phyloP scores from a whole-genome alignment of 2,113 vertebrate genomes.

The Protobothrops mucrosquamatus region DNA sequence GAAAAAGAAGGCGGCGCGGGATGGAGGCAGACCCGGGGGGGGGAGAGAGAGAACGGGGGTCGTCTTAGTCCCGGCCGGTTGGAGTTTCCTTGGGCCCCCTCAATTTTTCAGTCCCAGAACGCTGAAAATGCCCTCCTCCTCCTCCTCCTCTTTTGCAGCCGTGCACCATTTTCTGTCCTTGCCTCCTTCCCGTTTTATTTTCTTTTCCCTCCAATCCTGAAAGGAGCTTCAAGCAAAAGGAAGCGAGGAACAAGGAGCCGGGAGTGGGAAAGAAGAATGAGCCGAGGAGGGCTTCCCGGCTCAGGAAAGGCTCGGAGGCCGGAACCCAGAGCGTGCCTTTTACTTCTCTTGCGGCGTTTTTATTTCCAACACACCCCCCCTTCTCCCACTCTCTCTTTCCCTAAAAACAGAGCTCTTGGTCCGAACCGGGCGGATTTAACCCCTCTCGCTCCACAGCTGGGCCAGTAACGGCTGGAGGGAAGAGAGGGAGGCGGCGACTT shows the following conservation, averaged over 20 bases:
- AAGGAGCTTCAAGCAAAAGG: constrained; percentile 13
- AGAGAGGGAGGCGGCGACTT: no score
- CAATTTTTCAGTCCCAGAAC: neutral
- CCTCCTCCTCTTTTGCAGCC: neutral
- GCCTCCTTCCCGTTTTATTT: neutral
- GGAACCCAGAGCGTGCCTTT: neutral
- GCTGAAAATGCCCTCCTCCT: neutral
- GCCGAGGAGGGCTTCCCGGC: neutral
- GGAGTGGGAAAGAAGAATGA: neutral
- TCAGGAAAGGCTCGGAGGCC: neutral
- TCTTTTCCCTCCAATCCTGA: neutral
- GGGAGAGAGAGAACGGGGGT: neutral
- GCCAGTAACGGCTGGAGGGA: constrained; percentile 1
- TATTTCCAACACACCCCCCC: neutral
- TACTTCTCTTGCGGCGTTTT: no score
- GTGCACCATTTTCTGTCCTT: constrained; percentile 5
- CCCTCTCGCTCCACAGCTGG: neutral
- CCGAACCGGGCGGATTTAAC: neutral
- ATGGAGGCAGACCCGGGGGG: neutral
- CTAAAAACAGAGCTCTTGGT: neutral
- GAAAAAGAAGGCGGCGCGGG: neutral
- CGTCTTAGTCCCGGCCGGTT: neutral
- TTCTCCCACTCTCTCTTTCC: neutral
- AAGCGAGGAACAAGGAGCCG: neutral
- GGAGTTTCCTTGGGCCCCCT: neutral